Conservation (phyloP, 2,888 invertebrate species). For the Sialis lutaria region DNA sequence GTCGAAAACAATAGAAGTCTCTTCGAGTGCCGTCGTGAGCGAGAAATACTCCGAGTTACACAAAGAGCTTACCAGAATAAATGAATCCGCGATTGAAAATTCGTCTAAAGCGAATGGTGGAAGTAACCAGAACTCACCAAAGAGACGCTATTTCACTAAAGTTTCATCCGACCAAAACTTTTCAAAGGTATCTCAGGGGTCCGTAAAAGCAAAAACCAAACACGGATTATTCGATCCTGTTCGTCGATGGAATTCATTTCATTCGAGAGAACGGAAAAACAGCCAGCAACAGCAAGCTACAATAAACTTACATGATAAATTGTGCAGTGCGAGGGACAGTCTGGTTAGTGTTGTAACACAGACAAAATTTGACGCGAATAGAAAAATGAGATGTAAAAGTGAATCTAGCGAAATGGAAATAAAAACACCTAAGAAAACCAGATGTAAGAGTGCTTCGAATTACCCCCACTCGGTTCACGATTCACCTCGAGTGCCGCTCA, state of each 20-base stretch:
- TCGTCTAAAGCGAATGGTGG: neutral
- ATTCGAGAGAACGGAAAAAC: slow-evolving; percentile 12
- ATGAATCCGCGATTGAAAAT: no score
- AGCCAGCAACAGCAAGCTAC: neutral
- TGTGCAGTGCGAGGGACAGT: slow-evolving; percentile 1
- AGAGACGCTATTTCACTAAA: slow-evolving; percentile 1
- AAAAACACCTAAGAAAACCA: neutral
- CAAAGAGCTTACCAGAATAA: neutral
- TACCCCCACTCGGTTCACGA: neutral
- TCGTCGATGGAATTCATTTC: slow-evolving; percentile 13
- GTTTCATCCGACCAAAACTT: neutral
- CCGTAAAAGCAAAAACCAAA: neutral
- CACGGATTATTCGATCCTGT: slow-evolving; percentile 4
- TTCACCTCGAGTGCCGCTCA: neutral
- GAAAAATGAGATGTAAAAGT: slow-evolving; percentile 2
- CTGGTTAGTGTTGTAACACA: slow-evolving; percentile 1
- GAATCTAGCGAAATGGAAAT: slow-evolving; percentile 1
- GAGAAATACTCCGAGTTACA: neutral
- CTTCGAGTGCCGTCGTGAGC: slow-evolving; percentile 1
- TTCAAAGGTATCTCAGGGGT: neutral
- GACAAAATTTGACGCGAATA: neutral
- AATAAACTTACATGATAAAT: slow-evolving; percentile 1
- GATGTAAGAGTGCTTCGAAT: slow-evolving; percentile 1
- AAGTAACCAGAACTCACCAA: neutral
- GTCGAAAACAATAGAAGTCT: slow-evolving; percentile 4